Conservation (phyloP, 2,888 invertebrate genomes). For the Empis livida region DNA sequence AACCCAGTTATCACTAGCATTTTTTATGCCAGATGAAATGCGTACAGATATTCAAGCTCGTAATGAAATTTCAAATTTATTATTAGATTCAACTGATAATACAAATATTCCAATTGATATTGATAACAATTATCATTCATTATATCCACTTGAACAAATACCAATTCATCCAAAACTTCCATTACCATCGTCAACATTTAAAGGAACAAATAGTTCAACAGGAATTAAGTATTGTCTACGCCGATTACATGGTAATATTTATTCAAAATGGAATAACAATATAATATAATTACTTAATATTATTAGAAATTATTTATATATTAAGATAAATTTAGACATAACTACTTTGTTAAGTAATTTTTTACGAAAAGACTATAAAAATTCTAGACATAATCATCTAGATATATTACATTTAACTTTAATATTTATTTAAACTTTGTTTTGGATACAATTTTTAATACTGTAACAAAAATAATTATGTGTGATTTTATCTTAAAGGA, state of each 20-base stretch:
- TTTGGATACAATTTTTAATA: no score
- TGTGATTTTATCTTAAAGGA: no score
- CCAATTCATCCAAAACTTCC: conserved; percentile 51
- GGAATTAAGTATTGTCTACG: conserved; percentile 77
- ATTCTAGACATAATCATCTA: no score
- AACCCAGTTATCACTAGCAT: conserved; percentile 43
- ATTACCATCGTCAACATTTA: conserved; percentile 73
- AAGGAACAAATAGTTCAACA: conserved; percentile 76
- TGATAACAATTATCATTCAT: conserved; percentile 79
- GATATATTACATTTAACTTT: no score
- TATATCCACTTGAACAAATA: conserved; percentile 66
- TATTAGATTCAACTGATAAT: conserved; percentile 51
- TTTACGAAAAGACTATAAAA: no score
- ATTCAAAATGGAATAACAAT: no score
- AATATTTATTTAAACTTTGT: no score
- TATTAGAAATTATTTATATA: no score
- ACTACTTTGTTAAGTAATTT: no score
- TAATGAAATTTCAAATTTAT: conserved; percentile 40
- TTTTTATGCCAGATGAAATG: conserved; percentile 76
- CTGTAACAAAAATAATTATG: no score
- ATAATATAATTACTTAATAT: no score
- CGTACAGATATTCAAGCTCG: conserved; percentile 38
- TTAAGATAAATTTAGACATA: no score
- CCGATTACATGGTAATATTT: conserved; percentile 61
- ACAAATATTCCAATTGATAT: conserved; percentile 61